These are phyloP conservation scores for human DNA, from an alignment of 2,113 vertebrate genomes.

Conservation along the genomic window GRCh38 chr5:19139501-19140000, in stretches of 20 bases:
- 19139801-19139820: neutral
- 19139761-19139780: neutral
- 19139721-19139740: neutral
- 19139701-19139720: neutral
- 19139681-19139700: neutral
- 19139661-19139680: neutral
- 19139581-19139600: neutral
- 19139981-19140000: neutral
- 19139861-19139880: neutral
- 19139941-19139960: neutral
- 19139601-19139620: neutral
- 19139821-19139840: neutral
- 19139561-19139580: neutral
- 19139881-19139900: neutral
- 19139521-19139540: neutral
- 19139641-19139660: neutral
- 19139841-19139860: neutral
- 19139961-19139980: neutral
- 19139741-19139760: neutral
- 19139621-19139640: neutral
- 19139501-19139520: neutral
- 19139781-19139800: neutral
- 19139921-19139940: neutral
- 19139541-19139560: neutral
- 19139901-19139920: neutral